phyloP scores from a whole-genome alignment of 1,140 invertebrate genomes.

The Cydia splendana region DNA sequence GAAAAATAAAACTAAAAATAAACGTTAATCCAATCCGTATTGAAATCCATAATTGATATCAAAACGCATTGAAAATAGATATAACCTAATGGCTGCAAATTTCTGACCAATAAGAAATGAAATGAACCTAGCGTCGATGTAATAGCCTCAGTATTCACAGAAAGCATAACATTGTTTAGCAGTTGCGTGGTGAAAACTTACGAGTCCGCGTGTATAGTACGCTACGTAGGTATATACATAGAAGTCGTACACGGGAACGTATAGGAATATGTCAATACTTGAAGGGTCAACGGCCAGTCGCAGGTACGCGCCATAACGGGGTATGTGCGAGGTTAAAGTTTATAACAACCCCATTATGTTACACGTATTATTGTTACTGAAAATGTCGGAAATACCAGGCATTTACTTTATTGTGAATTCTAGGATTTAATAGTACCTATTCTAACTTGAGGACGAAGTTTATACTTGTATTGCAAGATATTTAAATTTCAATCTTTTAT shows the following conservation, averaged over 20 bases:
- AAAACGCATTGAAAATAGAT: too few relatives aligned
- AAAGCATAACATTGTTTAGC: constrained; percentile 19
- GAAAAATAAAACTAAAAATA: too few relatives aligned
- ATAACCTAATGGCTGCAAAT: too few relatives aligned
- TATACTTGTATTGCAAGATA: background rate
- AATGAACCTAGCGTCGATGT: background rate
- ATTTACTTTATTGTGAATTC: background rate
- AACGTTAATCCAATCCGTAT: too few relatives aligned
- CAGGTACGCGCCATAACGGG: constrained; percentile 66
- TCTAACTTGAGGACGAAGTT: background rate
- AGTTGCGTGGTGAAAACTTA: constrained; percentile 45
- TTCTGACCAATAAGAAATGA: background rate
- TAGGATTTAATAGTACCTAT: background rate
- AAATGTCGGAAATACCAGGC: background rate
- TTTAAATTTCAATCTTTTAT: background rate
- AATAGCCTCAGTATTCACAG: constrained; percentile 9
- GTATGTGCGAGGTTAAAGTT: constrained; percentile 32
- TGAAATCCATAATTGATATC: background rate
- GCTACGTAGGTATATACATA: constrained; percentile 33
- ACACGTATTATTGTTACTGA: constrained; percentile 30
- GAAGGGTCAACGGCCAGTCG: constrained; percentile 74
- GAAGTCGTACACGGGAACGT: constrained; percentile 75
- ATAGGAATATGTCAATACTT: constrained; percentile 78
- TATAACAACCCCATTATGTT: constrained; percentile 32
- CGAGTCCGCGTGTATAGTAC: constrained; percentile 32